Evolutionary conservation across 2,797 vertebrate species (phyloP), one percentile per base, ranked within the genome.

Genomic region (Forpus xanthops): DNA sequence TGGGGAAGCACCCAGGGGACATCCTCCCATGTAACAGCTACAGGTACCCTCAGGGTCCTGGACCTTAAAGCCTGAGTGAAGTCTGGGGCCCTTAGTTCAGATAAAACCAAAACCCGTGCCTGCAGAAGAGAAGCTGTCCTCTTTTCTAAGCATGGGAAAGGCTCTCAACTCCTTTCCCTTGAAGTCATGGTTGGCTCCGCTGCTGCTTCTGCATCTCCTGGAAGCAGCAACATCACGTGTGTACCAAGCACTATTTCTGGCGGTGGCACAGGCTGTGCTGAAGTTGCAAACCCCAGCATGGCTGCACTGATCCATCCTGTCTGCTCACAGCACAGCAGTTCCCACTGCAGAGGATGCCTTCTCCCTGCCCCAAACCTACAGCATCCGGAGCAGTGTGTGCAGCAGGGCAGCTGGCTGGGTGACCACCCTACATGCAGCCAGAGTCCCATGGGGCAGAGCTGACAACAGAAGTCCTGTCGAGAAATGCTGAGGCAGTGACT

Each of bases 351-450:
- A 64, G 35, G 35, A 42, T 19, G 20, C 11, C 8, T 68, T 42
- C 47, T 76, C 10, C 23, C 18, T 7, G 21, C 18, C 35, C 25
- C n/a, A 33, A 19, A 5, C 30, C 24, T 5, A 10, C 0, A 0
- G 20, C 9, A 2, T 41, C 44, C 0, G 5, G 50, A 79, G 74
- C 53, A 14, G 5, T 9, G 50, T 17, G 15, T 1, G 9, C 44
- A 47, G 33, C 7, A 1, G 30, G 2, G 7, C 1, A 12, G 31
- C 28, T 0, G 1, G 25, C 25, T n/a, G 55, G 35, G 45, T 30
- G 56, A 23, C 19, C 65, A 4, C 9, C 7, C 9, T 12, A 4
- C 18, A 30, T 0, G 3, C 39, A 23, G 2, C 8, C 6, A 0
- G 0, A 45, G 8, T 47, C 61, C 50, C 37, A 12, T 0, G 0